These are phyloP conservation scores for Delichon dasypus DNA, from an alignment of 2,797 vertebrate genomes.

Conservation along the genomic window DNA sequence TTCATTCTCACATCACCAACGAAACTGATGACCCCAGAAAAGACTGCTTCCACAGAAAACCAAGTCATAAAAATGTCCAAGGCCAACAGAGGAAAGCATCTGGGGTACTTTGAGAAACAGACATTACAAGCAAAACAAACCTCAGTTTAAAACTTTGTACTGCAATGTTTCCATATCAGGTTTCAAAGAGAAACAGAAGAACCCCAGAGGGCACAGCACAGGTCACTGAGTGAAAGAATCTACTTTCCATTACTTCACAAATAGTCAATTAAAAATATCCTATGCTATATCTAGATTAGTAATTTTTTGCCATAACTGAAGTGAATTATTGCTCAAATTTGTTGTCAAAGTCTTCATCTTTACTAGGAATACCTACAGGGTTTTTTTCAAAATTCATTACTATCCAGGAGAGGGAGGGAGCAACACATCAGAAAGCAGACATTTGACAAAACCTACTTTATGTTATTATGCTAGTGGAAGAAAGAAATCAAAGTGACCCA, in stretches of 20 bases:
- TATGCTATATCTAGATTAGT: background rate
- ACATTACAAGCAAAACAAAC: constrained; percentile 35
- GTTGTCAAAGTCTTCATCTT: background rate
- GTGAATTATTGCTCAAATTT: background rate
- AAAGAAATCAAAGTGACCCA: background rate
- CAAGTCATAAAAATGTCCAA: constrained; percentile 8
- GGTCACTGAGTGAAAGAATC: background rate
- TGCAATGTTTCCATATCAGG: background rate
- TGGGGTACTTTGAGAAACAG: constrained; percentile 2
- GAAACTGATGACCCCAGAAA: constrained; percentile 24
- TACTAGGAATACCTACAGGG: background rate
- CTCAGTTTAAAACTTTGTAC: constrained; percentile 40
- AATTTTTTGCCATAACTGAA: background rate
- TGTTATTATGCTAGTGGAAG: background rate
- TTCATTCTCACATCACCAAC: constrained; percentile 18
- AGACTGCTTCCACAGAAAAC: constrained; percentile 30
- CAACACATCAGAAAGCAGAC: background rate
- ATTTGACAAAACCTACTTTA: background rate
- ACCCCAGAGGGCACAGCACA: constrained; percentile 32
- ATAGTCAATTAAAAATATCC: background rate
- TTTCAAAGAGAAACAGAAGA: constrained; percentile 39
- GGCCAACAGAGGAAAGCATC: background rate
- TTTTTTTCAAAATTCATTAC: background rate
- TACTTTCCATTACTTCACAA: background rate
- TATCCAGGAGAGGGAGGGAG: background rate